Percentiles rank a stretch among this genome's conserved stretches.
These are phyloP conservation scores for Palythoa grandiflora DNA, from an alignment of 92 coral and sea anemone species.

Conservation along the genomic window DNA sequence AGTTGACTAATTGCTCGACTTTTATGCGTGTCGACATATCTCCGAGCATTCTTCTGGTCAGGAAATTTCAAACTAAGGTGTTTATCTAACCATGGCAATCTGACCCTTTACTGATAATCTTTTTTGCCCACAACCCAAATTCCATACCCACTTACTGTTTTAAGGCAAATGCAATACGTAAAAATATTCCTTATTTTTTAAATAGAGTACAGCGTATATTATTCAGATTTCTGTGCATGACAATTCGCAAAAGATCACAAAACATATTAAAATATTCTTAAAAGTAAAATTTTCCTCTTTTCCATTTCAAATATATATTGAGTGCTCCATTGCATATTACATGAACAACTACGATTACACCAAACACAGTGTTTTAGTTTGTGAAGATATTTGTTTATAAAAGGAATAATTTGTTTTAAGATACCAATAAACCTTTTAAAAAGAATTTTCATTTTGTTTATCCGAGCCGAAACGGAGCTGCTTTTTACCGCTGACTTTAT, in stretches of 20 bases:
- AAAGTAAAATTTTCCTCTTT: too few relatives aligned
- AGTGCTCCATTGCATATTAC: too few relatives aligned
- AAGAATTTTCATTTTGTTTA: background rate
- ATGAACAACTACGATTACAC: too few relatives aligned
- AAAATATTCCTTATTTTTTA: too few relatives aligned
- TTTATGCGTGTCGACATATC: conserved; percentile 24
- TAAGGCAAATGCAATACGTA: background rate
- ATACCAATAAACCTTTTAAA: background rate
- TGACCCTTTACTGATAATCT: conserved; percentile 45
- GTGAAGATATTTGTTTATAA: background rate
- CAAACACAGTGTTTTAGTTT: background rate
- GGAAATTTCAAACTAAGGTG: conserved; percentile 47
- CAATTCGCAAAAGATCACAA: too few relatives aligned
- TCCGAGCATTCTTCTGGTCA: conserved; percentile 15
- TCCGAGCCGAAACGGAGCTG: background rate
- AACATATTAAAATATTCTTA: too few relatives aligned
- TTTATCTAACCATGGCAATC: conserved; percentile 28
- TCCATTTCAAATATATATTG: too few relatives aligned
- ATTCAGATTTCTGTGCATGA: too few relatives aligned
- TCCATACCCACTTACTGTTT: background rate
- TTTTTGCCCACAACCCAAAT: background rate
- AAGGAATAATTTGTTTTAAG: background rate
- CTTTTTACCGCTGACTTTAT: background rate
- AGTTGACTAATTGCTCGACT: conserved; percentile 33
- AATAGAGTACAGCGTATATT: too few relatives aligned